Base-by-base conservation (phyloP, 2,113 vertebrate species). In the Aix galericulata region DNA sequence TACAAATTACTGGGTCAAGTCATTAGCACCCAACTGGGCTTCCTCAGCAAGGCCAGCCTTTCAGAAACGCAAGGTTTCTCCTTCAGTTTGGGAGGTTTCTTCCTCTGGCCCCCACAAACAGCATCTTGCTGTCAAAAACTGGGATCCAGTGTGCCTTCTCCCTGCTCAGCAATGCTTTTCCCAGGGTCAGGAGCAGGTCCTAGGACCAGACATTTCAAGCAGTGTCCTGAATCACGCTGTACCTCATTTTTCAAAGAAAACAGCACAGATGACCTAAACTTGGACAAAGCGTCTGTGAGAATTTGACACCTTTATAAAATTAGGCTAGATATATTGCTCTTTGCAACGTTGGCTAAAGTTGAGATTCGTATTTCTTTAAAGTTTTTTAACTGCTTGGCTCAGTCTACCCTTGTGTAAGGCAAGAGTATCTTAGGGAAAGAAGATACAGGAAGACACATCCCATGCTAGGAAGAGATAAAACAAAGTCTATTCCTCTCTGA, bases 211-310 rank as follows among this genome's bases (percentile, higher is more conserved):
- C 44, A 38, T 66, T 75, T 56, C 52, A 60, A 9, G 12, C 38
- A 66, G 23, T 31, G 6, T 12, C 50, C 59, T 27, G 36, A 8
- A 0, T 89, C 0, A 1, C 59, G 3, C 0, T 42, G 36, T 69
- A 55, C 11, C 60, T 89, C 0, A 1, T 69, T 83, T 69, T 79
- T 64, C 62, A 53, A 44, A 92, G 38, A 50, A 74, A 91, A 85
- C 32, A 23, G 40, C 17, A 25, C 4, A 76, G 23, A 27, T 56
- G 32, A 38, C 50, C 48, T 71, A 56, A 74, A 67, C 11, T 58
- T 15, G 38, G 21, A 59, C 44, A 52, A 62, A 66, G 59, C 34
- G 12, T 55, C 34, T 50, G 17, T 34, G 59, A 73, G 53, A 53
- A 42, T 91, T 82, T 53, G 14, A 12, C 55, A 73, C 14, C 36